Conservation (phyloP, 2,888 invertebrate species). For the Agonopterix heracliana region DNA sequence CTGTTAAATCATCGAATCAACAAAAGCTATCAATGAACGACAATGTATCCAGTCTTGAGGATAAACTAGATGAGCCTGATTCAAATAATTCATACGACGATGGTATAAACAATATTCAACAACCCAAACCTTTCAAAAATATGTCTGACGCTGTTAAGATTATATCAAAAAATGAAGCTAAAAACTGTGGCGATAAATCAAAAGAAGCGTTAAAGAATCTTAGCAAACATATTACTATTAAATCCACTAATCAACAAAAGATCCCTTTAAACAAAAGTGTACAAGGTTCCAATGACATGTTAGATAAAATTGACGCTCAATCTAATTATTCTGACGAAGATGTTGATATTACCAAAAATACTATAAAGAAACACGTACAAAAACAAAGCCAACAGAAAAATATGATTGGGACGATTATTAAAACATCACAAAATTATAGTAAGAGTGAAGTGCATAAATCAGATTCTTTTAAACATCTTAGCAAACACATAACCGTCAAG, state of each 20-base stretch:
- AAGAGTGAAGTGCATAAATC: slow-evolving; percentile 13
- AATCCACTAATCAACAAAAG: slow-evolving; percentile 23
- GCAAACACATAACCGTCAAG: slow-evolving; percentile 47
- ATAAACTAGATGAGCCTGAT: slow-evolving; percentile 14
- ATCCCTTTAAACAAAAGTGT: too few species aligned
- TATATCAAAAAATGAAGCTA: neutral
- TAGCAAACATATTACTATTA: slow-evolving; percentile 38
- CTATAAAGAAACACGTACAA: too few species aligned
- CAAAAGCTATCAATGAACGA: slow-evolving; percentile 6
- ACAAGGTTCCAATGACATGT: too few species aligned
- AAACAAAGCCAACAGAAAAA: too few species aligned
- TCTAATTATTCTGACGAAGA: too few species aligned
- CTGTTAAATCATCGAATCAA: slow-evolving; percentile 37
- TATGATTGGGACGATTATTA: neutral
- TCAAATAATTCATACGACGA: slow-evolving; percentile 19
- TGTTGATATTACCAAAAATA: too few species aligned
- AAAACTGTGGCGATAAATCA: slow-evolving; percentile 3
- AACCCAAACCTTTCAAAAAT: too few species aligned
- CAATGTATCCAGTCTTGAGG: slow-evolving; percentile 2
- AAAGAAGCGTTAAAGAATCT: slow-evolving; percentile 33
- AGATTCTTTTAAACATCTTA: slow-evolving; percentile 37
- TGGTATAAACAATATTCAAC: neutral
- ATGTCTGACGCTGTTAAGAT: too few species aligned
- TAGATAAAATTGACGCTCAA: too few species aligned
- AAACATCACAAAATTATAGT: neutral